Evolutionary conservation across 2,797 vertebrate species (phyloP).

Genomic region (Heliangelus exortis): DNA sequence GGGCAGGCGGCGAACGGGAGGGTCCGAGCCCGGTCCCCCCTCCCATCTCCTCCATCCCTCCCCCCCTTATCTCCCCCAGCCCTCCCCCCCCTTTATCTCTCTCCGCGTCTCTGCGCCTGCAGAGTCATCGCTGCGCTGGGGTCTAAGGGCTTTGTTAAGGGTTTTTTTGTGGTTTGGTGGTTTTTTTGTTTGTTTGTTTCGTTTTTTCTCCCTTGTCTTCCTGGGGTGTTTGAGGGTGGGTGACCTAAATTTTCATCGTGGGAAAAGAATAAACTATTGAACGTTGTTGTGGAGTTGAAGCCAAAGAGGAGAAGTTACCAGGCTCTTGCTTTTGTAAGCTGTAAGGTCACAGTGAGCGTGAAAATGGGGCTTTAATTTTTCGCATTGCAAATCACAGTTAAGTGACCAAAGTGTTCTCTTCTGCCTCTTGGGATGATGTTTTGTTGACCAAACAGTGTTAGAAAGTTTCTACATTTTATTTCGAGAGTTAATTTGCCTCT

Average conservation of each 20-base stretch:
- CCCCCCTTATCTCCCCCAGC: background rate
- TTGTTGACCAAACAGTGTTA: background rate
- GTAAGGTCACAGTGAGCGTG: background rate
- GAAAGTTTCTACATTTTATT: background rate
- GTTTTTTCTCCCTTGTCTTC: accelerated
- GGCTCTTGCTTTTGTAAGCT: background rate
- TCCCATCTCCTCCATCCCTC: background rate
- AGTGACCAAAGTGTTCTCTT: background rate
- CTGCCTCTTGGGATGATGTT: background rate
- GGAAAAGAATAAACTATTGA: background rate
- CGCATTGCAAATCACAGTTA: background rate
- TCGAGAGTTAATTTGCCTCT: background rate
- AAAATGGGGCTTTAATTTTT: background rate
- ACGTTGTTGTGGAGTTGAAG: background rate
- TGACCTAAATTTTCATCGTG: background rate
- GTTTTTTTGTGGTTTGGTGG: background rate
- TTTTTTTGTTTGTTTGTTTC: background rate
- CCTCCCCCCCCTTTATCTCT: background rate
- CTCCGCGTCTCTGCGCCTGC: slow-evolving; percentile 21
- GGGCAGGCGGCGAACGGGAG: background rate
- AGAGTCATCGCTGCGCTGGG: slow-evolving; percentile 45
- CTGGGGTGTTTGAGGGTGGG: background rate
- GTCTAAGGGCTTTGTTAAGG: too few species aligned
- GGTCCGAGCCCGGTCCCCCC: background rate
- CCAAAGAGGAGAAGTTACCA: background rate